A percentile compares a stretch with the other conserved stretches of the same genome.
Conservation (phyloP, 2,888 invertebrate genomes). For the Lamellibrachia satsuma region DNA sequence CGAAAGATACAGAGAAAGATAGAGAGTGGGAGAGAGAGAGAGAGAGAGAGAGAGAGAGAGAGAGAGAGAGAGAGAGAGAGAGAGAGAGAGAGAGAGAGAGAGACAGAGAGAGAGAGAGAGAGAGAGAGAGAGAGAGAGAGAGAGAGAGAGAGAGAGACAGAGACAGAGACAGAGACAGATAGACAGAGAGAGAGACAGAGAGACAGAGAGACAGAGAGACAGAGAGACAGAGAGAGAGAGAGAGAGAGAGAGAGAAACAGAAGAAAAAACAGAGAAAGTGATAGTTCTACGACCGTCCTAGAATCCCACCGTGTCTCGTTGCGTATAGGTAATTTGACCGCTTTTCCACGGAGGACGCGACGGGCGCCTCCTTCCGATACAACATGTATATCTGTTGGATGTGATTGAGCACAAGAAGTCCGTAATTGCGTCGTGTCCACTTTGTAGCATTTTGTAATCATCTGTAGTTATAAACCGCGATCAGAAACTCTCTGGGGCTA, state of each 20-base stretch:
- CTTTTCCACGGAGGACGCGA: not conserved
- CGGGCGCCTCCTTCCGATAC: not conserved
- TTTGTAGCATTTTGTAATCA: not conserved
- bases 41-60: constrained; percentile 18
- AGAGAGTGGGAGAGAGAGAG: constrained; percentile 18
- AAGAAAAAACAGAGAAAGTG: not conserved
- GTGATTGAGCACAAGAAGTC: not conserved
- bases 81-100: not conserved
- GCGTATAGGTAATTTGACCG: not conserved
- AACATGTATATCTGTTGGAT: not conserved
- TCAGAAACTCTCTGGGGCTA: not conserved
- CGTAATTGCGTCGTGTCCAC: not conserved
- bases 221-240: not conserved
- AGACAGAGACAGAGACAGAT: not conserved
- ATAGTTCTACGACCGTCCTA: not conserved
- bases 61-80: constrained; percentile 13
- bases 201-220: not conserved
- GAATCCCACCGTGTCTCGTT: not conserved
- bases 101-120: not conserved
- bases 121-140: not conserved
- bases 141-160: not conserved
- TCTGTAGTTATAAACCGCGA: not conserved
- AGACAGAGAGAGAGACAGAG: not conserved
- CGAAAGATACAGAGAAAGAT: not conserved
- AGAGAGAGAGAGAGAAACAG: not conserved